Evolutionary conservation across 2,888 invertebrate species (phyloP), one percentile per base, ranked within the genome.

Genomic region (Oconnorella tubifera): DNA sequence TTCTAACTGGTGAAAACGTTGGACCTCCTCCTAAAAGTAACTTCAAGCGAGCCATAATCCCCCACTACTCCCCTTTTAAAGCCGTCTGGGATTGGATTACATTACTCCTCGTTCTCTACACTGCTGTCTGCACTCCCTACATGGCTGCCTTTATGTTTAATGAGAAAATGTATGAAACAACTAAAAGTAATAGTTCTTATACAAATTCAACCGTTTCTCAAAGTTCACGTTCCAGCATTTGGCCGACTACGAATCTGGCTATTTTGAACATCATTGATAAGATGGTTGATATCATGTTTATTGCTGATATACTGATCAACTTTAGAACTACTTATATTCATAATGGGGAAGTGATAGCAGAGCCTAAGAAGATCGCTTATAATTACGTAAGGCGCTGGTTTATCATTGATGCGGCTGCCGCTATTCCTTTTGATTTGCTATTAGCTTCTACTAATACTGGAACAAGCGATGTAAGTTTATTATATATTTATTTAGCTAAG

Each of bases 381-480:
- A 79, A 81, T 70, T 82, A 82, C 70, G 74, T 82, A 40, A 82
- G 79, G 67, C 80, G 98, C 76, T 99, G 98, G 98, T 98, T 98
- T 85, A 86, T 97, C 79, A 97, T 99, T 80, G 98, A 98, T 85
- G 88, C 97, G 79, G 93, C 98, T 70, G 97, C 98, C 60, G 98
- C 98, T 76, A 95, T 98, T 80, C 98, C 98, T 68, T 98, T 98
- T 85, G 98, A 98, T 85, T 88, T 98, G 71, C 88, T 98, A 73
- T 88, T 98, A n/a, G n/a, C n/a, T n/a, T n/a, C n/a, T 33, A 82
- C 81, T 66, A 80, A 82, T 2, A 79, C 80, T 2, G 81, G 82
- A 33, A 81, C 79, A 61, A 80, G 80, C 67, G 81, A 82, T 64
- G 81, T 81, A 73, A 78, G 10, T 19, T 23, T 19, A 14, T 40